phyloP scores from a whole-genome alignment of 2,888 invertebrate species.

The Drosophila falleni region DNA sequence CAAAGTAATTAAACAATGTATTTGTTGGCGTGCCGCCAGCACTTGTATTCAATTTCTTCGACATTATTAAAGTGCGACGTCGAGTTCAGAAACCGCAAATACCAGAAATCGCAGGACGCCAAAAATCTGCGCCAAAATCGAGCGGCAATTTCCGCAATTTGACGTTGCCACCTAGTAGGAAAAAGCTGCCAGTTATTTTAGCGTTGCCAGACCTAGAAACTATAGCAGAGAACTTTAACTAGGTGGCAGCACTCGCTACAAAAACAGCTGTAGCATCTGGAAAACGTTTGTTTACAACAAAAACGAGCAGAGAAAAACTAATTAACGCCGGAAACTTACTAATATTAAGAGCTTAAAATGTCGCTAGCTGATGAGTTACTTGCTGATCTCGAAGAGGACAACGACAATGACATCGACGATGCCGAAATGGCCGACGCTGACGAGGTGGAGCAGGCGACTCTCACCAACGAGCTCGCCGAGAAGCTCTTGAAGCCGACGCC shows the following conservation, averaged over 20 bases:
- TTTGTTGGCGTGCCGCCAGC: slow-evolving; percentile 85
- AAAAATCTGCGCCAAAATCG: slow-evolving; percentile 67
- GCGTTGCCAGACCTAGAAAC: no score
- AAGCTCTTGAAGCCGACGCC: slow-evolving; percentile 80
- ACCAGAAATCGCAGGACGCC: slow-evolving; percentile 51
- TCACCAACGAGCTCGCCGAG: slow-evolving; percentile 80
- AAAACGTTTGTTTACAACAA: slow-evolving; percentile 49
- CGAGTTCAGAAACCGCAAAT: slow-evolving; percentile 13
- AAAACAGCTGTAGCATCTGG: slow-evolving; percentile 32
- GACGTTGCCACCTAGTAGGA: not conserved
- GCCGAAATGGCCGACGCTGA: slow-evolving; percentile 85
- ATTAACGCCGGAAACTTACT: not conserved
- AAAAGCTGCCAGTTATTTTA: no score
- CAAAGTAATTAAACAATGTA: slow-evolving; percentile 90
- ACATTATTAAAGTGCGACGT: slow-evolving; percentile 59
- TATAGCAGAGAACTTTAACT: no score
- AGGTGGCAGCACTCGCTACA: slow-evolving; percentile 18
- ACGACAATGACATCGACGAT: slow-evolving; percentile 90
- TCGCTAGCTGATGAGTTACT: slow-evolving; percentile 98
- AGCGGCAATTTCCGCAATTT: slow-evolving; percentile 23
- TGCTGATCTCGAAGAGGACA: slow-evolving; percentile 98
- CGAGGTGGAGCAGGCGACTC: slow-evolving; percentile 83
- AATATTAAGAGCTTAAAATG: slow-evolving; percentile 87
- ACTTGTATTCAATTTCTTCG: slow-evolving; percentile 81
- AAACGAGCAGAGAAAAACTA: slow-evolving; percentile 1